Evolutionary conservation across 2,113 vertebrate species (phyloP), one percentile per base, ranked within the genome.

Genomic region (Channa maculata): DNA sequence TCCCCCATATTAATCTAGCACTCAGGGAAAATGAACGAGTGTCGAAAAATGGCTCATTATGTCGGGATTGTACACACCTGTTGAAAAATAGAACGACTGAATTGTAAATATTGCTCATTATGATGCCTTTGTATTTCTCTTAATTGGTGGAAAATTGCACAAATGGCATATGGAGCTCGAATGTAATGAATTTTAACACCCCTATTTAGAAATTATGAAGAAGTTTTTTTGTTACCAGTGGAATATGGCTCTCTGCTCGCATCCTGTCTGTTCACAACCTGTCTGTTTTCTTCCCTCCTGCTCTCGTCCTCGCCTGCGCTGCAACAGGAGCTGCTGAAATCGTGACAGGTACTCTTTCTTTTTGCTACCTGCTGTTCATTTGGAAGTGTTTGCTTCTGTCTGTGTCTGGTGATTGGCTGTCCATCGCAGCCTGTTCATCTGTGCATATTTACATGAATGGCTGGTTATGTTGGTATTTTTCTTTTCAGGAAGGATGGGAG

Each of bases 291-390:
- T 75, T 80, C 61, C 82, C 71, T 43, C 51, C 62, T 73, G 38
- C 71, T 87, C 65, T 85, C 59, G 9, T 76, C 72, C 82, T 57
- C 63, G 60, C 69, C 78, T 65, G 63, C 72, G 80, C 90, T 86
- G 84, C 82, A 85, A 84, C 86, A 95, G 94, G 94, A 95, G 91
- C 92, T 78, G 88, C 94, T 90, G 92, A 95, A 93, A 91, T 78
- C 83, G 80, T 94, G 83, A 89, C 93, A 95, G 94, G 94, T 95
- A 95, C 71, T 75, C 77, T 85, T 86, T 79, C 84, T 65, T 82
- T 78, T 73, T 69, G 41, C 84, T 79, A 66, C 79, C 82, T 82
- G 79, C 84, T 89, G 85, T 88, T 91, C 86, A 81, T 85, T 86
- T 90, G 80, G 81, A 87, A 69, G 66, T 43, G 73, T 77, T 71